A percentile compares a stretch with the other conserved stretches of the same genome.
These are phyloP conservation scores for Paramormyrops kingsleyae DNA, from an alignment of 2,113 vertebrate genomes.

Conservation along the genomic window DNA sequence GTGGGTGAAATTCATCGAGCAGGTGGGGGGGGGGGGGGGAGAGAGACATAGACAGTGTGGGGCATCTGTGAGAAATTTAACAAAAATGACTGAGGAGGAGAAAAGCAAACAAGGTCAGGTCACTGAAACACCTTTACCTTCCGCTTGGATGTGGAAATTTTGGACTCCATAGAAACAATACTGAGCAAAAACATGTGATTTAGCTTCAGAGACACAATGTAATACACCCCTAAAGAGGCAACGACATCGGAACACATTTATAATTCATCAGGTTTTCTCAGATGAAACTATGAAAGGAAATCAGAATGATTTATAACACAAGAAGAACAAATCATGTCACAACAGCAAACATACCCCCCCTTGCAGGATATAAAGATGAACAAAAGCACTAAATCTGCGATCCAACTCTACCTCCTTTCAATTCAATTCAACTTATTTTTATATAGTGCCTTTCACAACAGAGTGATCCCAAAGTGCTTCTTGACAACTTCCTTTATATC, in stretches of 20 bases:
- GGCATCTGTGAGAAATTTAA: neutral
- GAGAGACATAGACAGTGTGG: neutral
- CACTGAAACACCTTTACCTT: neutral
- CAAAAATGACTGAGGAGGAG: neutral
- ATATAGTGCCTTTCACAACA: too few relatives aligned
- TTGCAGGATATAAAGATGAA: neutral
- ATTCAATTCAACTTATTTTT: too few relatives aligned
- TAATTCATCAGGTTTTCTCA: neutral
- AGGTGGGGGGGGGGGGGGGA: neutral
- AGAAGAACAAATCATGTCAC: neutral
- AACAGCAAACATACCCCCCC: neutral
- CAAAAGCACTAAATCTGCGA: neutral
- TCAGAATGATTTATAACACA: neutral
- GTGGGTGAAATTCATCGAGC: neutral
- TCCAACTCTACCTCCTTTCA: neutral
- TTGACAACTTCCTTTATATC: neutral
- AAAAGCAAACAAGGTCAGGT: neutral
- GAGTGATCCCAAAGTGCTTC: neutral
- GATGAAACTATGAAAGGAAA: slow-evolving; percentile 10
- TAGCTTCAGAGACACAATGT: neutral
- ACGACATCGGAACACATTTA: neutral
- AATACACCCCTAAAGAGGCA: neutral
- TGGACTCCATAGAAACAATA: neutral
- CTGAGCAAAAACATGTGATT: neutral
- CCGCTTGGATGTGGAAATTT: neutral